Evolutionary conservation across 92 coral and sea anemone genomes (phyloP), one percentile per base, ranked within the genome.

Genomic region (Bergia puertoricense): DNA sequence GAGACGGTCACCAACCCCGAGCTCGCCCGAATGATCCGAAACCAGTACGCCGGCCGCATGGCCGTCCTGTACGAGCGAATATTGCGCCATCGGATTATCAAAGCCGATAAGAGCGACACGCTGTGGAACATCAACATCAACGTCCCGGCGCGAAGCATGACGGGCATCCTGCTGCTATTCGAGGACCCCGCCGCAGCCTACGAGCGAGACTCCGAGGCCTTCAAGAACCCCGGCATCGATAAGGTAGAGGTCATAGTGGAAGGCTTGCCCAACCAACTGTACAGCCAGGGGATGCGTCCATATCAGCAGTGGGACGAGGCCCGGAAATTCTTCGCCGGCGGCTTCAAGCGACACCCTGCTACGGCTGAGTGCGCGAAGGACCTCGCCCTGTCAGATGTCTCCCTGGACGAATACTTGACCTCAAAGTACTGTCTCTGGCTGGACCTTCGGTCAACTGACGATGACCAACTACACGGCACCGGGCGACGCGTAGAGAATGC

Each of bases 271-370:
- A 77, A 77, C 44, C 81, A 77, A 77, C 10, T 77, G 59, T 77
- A 77, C 44, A 36, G 23, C 42, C 81, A 77, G 62, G 81, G 81
- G 7, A 43, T 77, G 81, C 81, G 81, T 77, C 2, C 81, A 77
- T 45, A 43, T 77, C 81, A 77, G 44, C 81, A 77, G 59, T 77
- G 81, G 81, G 62, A 18, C 45, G 81, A 77, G 44, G 81, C 81
- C 42, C 22, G 42, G 11, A 77, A 77, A 77, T 16, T 77, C 36
- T 77, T 77, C 45, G 81, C 48, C 15, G 81, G 43, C 81, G 81
- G 81, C 81, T 30, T 30, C 30, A 30, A 30, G 30, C 30, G 30
- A 30, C 30, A 30, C 30, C 30, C 30, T 30, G 30, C 65, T 56
- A 56, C 65, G 8, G 8, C 65, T 56, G 2, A 9, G 16, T 57